Evolutionary conservation across 2,888 invertebrate species (phyloP).

Genomic region (Arctia plantaginis): DNA sequence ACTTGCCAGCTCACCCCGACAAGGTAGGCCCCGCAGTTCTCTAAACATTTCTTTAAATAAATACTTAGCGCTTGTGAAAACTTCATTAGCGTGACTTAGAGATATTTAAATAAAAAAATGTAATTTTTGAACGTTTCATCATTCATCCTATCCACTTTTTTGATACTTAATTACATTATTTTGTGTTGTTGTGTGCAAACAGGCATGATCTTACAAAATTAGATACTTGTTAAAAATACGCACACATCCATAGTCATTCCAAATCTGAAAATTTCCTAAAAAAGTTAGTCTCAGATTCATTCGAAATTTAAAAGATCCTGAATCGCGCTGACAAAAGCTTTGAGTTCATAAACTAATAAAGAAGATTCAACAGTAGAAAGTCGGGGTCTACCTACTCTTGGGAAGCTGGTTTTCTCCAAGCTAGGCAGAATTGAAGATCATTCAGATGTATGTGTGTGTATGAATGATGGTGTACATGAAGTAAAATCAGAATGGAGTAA

Average conservation of each 20-base stretch:
- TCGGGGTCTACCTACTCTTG: no score
- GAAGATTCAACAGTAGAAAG: no score
- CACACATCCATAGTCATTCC: neutral
- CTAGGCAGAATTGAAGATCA: no score
- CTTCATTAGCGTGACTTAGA: conserved; percentile 5
- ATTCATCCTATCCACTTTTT: neutral
- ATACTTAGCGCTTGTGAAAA: conserved; percentile 1
- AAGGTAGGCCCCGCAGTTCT: conserved; percentile 13
- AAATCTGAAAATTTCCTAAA: neutral
- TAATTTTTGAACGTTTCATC: neutral
- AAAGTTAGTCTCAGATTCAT: neutral
- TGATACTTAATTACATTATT: neutral
- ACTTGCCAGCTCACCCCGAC: conserved; percentile 25
- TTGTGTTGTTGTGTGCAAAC: no score
- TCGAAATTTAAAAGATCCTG: neutral
- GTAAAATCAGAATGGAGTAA: no score
- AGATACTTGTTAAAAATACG: neutral
- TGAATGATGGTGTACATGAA: no score
- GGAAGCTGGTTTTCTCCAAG: no score
- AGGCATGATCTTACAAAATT: neutral
- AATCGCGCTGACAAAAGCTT: neutral
- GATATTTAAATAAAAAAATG: conserved; percentile 9
- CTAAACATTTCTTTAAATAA: neutral
- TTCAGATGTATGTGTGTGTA: no score
- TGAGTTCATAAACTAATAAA: neutral